A percentile compares a stretch with the other conserved stretches of the same genome.
These are phyloP conservation scores for Chiloscyllium plagiosum DNA, from an alignment of 2,113 vertebrate species.

Conservation along the genomic window DNA sequence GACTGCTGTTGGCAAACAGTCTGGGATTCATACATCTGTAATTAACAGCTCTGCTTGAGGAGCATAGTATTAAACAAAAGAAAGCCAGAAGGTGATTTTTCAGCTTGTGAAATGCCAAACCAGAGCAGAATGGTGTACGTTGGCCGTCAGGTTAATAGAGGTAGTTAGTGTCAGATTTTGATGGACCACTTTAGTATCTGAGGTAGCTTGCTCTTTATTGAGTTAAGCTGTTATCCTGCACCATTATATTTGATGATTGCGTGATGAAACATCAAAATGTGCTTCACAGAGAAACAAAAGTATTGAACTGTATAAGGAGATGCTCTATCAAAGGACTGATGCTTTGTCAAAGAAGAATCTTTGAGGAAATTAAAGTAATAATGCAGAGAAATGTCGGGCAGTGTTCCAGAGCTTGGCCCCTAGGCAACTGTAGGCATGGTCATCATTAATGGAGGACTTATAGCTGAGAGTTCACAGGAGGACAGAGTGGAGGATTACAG, in stretches of 20 bases:
- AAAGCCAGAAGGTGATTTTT: neutral
- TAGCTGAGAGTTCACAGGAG: neutral
- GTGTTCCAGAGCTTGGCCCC: neutral
- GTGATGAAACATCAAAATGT: neutral
- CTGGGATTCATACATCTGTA: neutral
- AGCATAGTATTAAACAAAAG: neutral
- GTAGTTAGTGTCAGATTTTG: neutral
- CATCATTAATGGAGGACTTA: neutral
- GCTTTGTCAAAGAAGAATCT: neutral
- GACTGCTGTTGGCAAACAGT: neutral
- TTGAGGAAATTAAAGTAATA: neutral
- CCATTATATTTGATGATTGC: neutral
- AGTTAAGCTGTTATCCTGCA: neutral
- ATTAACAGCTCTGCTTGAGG: neutral
- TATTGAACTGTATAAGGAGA: neutral
- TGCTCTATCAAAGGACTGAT: neutral
- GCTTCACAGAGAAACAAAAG: neutral
- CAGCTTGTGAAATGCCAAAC: neutral
- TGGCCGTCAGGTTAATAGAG: neutral
- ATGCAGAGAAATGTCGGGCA: neutral
- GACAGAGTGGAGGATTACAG: no score
- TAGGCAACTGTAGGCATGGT: neutral
- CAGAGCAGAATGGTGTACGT: neutral
- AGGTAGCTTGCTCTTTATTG: neutral
- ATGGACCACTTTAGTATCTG: neutral